These are phyloP conservation scores for Jaculus jaculus DNA, from an alignment of 2,113 vertebrate species.

Conservation along the genomic window DNA sequence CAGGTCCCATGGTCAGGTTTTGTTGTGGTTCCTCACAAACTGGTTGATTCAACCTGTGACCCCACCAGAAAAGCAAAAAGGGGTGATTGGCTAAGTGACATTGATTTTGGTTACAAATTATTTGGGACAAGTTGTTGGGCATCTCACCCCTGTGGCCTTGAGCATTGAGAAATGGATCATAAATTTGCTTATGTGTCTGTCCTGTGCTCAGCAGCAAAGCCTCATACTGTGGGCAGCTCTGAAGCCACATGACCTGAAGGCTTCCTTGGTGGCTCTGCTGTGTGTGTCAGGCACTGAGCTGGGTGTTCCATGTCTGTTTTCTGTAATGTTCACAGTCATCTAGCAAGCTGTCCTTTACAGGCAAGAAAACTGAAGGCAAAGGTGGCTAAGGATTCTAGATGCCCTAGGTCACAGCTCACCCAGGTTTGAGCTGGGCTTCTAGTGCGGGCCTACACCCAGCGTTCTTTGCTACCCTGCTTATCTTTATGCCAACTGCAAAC, in stretches of 20 bases:
- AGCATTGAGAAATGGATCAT: conserved; percentile 66
- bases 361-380: not conserved
- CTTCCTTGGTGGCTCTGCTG: not conserved
- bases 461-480: not conserved
- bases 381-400: not conserved
- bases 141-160: conserved; percentile 57
- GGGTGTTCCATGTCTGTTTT: not conserved
- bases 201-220: not conserved
- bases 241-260: rapidly evolving
- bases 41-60: conserved; percentile 41
- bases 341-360: not conserved
- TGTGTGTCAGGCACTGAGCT: not conserved
- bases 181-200: conserved; percentile 60
- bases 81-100: conserved; percentile 27
- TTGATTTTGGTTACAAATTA: conserved; percentile 31
- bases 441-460: not conserved
- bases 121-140: conserved; percentile 65
- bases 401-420: not conserved
- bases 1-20: not conserved
- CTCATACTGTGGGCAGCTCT: too few species aligned
- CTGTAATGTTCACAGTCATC: not conserved
- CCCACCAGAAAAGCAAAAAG: not conserved
- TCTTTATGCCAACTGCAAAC: not conserved
- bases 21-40: not conserved
- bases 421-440: not conserved